phyloP scores from a whole-genome alignment of 1,140 invertebrate species.

The Bombus pascuorum region DNA sequence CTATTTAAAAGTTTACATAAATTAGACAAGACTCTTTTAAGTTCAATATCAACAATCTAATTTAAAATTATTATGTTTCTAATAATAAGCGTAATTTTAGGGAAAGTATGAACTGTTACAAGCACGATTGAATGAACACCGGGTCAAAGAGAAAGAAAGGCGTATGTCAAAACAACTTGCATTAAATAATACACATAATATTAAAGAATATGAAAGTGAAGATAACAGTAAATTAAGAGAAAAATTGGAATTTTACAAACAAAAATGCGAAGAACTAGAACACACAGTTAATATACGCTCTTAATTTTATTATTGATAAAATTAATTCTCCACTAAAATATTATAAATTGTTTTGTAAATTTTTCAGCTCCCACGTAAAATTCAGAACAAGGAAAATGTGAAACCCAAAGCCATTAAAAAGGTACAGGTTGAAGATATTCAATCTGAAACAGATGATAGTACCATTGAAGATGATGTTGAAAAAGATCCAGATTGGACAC shows the following conservation, averaged over 20 bases:
- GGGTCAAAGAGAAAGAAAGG: conserved; percentile 75
- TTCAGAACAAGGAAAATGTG: conserved; percentile 23
- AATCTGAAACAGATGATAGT: conserved; percentile 66
- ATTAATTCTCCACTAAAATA: background rate
- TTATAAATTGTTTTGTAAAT: background rate
- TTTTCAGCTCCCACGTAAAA: conserved; percentile 52
- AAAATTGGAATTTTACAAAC: conserved; percentile 54
- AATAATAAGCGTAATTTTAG: conserved; percentile 52
- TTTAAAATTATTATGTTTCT: background rate
- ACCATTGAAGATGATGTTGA: conserved; percentile 79
- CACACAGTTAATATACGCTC: conserved; percentile 33
- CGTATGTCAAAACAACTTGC: background rate
- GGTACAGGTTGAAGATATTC: conserved; percentile 14
- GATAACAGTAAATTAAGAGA: conserved; percentile 51
- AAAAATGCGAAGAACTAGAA: conserved; percentile 36
- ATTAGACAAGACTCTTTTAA: background rate
- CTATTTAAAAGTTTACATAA: background rate
- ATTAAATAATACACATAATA: background rate
- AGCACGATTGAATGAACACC: conserved; percentile 76
- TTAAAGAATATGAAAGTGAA: background rate
- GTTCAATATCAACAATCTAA: background rate
- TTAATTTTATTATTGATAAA: background rate
- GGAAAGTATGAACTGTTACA: conserved; percentile 64
- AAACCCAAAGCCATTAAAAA: conserved; percentile 27
- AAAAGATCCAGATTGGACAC: conserved; percentile 88